These are phyloP conservation scores for Automeris io DNA, from an alignment of 2,888 invertebrate species.

Conservation along the genomic window DNA sequence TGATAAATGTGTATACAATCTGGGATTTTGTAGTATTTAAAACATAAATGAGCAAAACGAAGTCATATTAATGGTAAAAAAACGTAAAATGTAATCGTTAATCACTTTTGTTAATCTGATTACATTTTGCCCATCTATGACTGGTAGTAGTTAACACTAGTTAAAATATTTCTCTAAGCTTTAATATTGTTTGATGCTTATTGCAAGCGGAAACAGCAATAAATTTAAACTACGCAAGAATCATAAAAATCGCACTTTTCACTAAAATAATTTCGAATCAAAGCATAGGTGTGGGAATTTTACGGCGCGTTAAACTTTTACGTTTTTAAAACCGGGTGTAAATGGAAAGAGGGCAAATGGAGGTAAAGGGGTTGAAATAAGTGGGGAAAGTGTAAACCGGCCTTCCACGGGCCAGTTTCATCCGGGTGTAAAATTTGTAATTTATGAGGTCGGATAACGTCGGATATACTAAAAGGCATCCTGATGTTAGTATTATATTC, in stretches of 20 bases:
- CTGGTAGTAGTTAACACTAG: too few species aligned
- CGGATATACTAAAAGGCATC: constrained; percentile 18
- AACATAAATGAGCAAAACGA: too few species aligned
- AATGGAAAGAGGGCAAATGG: constrained; percentile 14
- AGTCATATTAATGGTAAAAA: too few species aligned
- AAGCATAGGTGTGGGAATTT: constrained; percentile 35
- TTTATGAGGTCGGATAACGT: constrained; percentile 38
- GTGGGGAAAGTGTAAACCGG: constrained; percentile 8
- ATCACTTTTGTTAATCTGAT: too few species aligned
- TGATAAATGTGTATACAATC: too few species aligned
- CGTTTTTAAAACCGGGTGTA: constrained; percentile 32
- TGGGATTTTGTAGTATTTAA: too few species aligned
- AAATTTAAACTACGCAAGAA: constrained; percentile 6
- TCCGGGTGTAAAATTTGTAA: constrained; percentile 50
- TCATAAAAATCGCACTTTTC: constrained; percentile 19
- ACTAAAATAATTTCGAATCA: constrained; percentile 33
- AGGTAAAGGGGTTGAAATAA: constrained; percentile 11
- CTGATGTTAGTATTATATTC: constrained; percentile 28
- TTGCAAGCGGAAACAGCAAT: too few species aligned
- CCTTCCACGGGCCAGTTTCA: constrained; percentile 23
- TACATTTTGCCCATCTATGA: too few species aligned
- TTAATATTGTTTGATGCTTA: too few species aligned
- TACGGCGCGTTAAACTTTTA: constrained; percentile 48
- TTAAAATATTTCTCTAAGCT: too few species aligned
- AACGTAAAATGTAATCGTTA: too few species aligned